These are phyloP conservation scores for Mesoclemmys tuberculata DNA, from an alignment of 2,113 vertebrate species.

Conservation along the genomic window DNA sequence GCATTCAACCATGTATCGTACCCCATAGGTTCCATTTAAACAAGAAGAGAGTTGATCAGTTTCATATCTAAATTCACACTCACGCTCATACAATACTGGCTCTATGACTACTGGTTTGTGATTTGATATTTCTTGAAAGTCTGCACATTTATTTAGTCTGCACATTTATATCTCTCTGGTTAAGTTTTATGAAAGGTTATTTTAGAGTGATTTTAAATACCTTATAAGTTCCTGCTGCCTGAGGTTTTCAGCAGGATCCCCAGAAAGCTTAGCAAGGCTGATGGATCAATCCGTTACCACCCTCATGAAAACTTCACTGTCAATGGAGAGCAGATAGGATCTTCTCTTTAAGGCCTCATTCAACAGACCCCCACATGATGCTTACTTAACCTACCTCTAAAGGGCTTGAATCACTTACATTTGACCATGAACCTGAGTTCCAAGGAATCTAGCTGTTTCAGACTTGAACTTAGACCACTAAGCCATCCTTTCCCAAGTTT, in stretches of 20 bases:
- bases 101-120: neutral
- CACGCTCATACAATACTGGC: neutral
- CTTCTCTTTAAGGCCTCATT: neutral
- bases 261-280: neutral
- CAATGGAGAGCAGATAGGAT: neutral
- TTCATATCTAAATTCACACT: neutral
- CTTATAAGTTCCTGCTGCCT: neutral
- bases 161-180: neutral
- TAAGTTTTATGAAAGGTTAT: neutral
- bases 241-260: neutral
- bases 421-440: neutral
- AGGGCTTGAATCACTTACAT: neutral
- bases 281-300: neutral
- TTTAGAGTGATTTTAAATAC: neutral
- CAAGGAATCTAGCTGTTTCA: slow-evolving; percentile 1
- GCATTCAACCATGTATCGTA: neutral
- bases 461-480: neutral
- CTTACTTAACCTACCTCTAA: neutral
- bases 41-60: neutral
- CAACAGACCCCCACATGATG: neutral
- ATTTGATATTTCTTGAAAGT: neutral
- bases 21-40: neutral
- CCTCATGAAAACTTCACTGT: accelerated
- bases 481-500: neutral
- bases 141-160: neutral